Evolutionary conservation across 2,797 vertebrate genomes (phyloP).

Genomic region (Semaprochilodus insignis): DNA sequence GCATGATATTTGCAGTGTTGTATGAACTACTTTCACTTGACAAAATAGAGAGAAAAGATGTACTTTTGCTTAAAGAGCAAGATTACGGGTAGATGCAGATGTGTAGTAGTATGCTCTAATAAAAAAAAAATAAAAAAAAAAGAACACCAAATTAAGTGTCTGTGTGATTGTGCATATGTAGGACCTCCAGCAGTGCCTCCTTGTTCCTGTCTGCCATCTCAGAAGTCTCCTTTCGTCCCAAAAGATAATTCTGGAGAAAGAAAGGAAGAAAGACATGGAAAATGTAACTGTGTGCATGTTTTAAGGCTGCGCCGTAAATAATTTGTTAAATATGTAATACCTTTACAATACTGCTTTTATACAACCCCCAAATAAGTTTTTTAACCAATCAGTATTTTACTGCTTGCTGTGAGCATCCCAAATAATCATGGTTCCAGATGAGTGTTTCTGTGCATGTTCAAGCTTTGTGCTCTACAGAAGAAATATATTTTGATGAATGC

Average conservation of each 20-base stretch:
- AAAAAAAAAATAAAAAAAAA: too few species aligned
- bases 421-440: not conserved
- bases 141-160: not conserved
- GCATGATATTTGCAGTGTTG: too few species aligned
- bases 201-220: constrained; percentile 98
- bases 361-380: not conserved
- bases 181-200: constrained; percentile 94
- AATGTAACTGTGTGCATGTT: not conserved
- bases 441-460: not conserved
- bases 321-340: not conserved
- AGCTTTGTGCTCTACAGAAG: not conserved
- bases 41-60: too few species aligned
- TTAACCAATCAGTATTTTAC: too few species aligned
- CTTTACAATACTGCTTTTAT: not conserved
- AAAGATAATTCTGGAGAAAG: constrained; percentile 89
- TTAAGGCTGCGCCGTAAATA: not conserved
- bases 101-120: too few species aligned
- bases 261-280: not conserved
- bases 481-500: not conserved
- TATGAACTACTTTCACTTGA: too few species aligned
- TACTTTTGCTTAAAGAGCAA: too few species aligned
- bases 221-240: constrained; percentile 94
- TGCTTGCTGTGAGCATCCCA: too few species aligned
- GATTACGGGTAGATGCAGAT: too few species aligned
- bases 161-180: constrained; percentile 7